These are phyloP conservation scores for Pelosia muscerda DNA, from an alignment of 2,888 invertebrate species.

Conservation along the genomic window DNA sequence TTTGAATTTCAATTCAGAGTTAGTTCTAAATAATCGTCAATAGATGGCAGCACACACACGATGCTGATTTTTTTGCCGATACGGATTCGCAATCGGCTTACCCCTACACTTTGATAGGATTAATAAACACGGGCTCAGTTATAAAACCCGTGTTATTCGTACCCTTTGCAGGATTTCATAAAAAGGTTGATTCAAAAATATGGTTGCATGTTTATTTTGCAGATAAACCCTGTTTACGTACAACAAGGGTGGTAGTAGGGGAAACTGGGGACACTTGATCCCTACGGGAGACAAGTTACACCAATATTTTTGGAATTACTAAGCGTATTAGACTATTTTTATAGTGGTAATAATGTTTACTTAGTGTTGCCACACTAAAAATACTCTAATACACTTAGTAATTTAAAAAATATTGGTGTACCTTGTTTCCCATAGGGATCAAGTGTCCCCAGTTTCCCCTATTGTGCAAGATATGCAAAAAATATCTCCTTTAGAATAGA, in stretches of 20 bases:
- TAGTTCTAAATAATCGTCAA: neutral
- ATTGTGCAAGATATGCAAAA: neutral
- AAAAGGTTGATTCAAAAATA: slow-evolving; percentile 17
- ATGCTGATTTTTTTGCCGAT: neutral
- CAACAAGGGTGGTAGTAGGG: slow-evolving; percentile 6
- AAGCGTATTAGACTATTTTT: no score
- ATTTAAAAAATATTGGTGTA: no score
- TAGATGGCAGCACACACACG: neutral
- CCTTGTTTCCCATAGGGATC: no score
- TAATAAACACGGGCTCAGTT: slow-evolving; percentile 5
- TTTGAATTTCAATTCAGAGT: neutral
- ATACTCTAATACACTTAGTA: no score
- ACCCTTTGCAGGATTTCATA: slow-evolving; percentile 9
- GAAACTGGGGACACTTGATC: no score
- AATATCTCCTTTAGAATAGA: neutral
- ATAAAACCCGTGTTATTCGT: neutral
- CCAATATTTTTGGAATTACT: no score
- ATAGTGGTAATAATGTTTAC: no score
- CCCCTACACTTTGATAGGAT: slow-evolving; percentile 15
- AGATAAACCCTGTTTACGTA: slow-evolving; percentile 4
- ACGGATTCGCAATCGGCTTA: slow-evolving; percentile 18
- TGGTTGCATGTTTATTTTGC: neutral
- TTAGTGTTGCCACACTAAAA: no score
- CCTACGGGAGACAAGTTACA: no score
- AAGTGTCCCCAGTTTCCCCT: no score